phyloP scores from a whole-genome alignment of 2,113 vertebrate species.

The Chunga burmeisteri region DNA sequence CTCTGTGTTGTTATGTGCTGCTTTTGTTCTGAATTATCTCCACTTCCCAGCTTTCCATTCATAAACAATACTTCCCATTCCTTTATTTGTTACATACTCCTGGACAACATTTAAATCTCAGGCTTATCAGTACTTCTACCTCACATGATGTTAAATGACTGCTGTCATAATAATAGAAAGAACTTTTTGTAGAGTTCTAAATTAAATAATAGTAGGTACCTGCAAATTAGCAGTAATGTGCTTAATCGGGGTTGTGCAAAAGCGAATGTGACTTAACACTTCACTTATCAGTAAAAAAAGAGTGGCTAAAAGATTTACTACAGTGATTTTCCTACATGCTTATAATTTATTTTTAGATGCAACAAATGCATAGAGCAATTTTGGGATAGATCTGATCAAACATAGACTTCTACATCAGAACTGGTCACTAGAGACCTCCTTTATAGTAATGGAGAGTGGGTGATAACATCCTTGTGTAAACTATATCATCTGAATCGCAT shows the following conservation, averaged over 20 bases:
- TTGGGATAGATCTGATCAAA: neutral
- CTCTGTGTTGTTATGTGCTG: neutral
- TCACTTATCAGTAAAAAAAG: neutral
- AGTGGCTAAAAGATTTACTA: neutral
- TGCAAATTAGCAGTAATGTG: neutral
- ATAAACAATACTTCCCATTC: neutral
- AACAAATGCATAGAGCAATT: neutral
- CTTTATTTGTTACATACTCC: neutral
- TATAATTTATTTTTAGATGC: neutral
- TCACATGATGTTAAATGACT: neutral
- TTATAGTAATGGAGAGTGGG: neutral
- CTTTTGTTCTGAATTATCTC: neutral
- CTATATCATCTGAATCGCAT: neutral
- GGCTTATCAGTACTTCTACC: neutral
- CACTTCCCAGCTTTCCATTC: neutral
- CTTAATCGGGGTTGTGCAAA: neutral
- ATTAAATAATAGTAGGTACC: neutral
- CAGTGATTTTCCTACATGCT: neutral
- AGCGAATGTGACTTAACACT: neutral
- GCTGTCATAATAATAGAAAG: neutral
- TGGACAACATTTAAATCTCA: neutral
- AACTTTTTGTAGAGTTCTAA: neutral
- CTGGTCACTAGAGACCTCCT: neutral
- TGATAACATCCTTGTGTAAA: neutral
- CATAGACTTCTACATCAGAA: rapidly evolving